Percentiles rank a stretch among this genome's conserved stretches.
Evolutionary conservation across 2,888 invertebrate genomes (phyloP).

Genomic region (Synanthedon andrenaeformis): DNA sequence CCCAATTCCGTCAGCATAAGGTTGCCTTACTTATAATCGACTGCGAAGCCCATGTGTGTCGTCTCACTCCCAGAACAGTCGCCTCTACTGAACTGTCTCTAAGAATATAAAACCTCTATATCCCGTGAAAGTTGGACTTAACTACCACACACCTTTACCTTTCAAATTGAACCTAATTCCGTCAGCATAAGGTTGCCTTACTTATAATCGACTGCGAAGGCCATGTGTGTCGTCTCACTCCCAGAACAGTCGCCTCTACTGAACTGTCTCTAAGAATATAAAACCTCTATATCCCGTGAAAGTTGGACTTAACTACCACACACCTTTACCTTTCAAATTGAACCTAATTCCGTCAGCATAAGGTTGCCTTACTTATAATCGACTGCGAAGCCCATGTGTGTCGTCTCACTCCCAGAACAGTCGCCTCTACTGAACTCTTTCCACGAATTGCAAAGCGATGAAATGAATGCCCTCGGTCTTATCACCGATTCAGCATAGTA

Average conservation of each 20-base stretch:
- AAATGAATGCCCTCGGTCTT: conserved; percentile 54
- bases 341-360: too few species aligned
- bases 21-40: conserved; percentile 48
- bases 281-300: too few species aligned
- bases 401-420: conserved; percentile 35
- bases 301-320: too few species aligned
- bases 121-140: too few species aligned
- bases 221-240: conserved; percentile 48
- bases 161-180: too few species aligned
- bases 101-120: conserved; percentile 12
- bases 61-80: conserved; percentile 37
- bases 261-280: conserved; percentile 55
- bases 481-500: conserved; percentile 72
- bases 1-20: too few species aligned
- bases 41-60: conserved; percentile 61
- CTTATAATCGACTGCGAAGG: conserved; percentile 53
- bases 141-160: too few species aligned
- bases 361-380: conserved; percentile 45
- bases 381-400: conserved; percentile 62
- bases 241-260: conserved; percentile 46
- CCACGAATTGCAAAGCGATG: conserved; percentile 61
- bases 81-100: conserved; percentile 42
- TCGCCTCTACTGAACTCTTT: conserved; percentile 45
- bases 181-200: conserved; percentile 23
- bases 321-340: too few species aligned